Conservation (phyloP, 1,140 invertebrate genomes). For the Neodiprion fabricii region DNA sequence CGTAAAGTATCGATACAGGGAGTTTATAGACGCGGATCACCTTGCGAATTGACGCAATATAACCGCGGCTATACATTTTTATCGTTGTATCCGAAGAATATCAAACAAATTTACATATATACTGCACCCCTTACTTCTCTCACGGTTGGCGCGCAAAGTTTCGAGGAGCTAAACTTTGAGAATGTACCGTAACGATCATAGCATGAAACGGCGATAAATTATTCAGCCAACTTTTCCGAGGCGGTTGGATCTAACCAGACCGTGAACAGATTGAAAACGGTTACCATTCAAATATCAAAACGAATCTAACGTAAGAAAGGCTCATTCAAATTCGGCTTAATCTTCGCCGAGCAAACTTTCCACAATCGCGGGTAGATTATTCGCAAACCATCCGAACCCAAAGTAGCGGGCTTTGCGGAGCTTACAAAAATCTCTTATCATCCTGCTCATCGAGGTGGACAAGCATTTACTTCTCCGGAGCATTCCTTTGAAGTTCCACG, state of each 20-base stretch:
- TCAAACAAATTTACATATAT: conserved; percentile 1
- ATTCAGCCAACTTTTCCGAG: conserved; percentile 1
- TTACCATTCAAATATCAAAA: conserved; percentile 6
- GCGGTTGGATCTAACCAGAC: background rate
- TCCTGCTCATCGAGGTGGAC: background rate
- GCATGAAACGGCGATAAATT: conserved; percentile 1
- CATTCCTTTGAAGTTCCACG: background rate
- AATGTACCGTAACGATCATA: background rate
- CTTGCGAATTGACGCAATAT: too few species aligned
- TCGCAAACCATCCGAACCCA: background rate
- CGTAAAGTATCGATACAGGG: too few species aligned
- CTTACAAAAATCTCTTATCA: background rate
- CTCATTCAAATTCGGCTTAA: background rate
- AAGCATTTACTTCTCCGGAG: background rate
- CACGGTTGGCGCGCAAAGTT: too few species aligned
- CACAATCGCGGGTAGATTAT: background rate
- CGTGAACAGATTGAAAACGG: conserved; percentile 5
- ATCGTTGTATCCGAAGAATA: background rate
- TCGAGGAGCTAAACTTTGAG: background rate
- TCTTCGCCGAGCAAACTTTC: background rate
- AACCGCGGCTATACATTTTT: too few species aligned
- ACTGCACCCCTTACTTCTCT: too few species aligned
- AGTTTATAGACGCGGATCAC: too few species aligned
- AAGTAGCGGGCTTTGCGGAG: background rate
- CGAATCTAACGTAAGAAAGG: background rate